These are phyloP conservation scores for Chunga burmeisteri DNA, from an alignment of 2,113 vertebrate species.

Conservation along the genomic window DNA sequence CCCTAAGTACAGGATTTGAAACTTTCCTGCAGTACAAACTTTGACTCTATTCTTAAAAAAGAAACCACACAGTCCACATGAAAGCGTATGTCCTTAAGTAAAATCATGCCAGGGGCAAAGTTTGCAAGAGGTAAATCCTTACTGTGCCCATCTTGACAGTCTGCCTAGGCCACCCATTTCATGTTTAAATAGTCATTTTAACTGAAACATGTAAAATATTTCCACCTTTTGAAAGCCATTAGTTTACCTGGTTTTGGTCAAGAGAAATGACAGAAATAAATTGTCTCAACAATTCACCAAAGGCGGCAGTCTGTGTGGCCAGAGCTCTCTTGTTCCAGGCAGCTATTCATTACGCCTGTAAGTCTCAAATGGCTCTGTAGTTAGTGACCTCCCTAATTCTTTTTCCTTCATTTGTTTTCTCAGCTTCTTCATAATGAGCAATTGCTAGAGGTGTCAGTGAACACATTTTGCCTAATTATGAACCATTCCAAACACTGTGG, in stretches of 20 bases:
- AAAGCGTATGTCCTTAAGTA: not conserved
- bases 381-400: not conserved
- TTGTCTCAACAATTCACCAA: not conserved
- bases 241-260: not conserved
- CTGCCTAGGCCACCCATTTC: not conserved
- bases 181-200: not conserved
- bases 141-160: not conserved
- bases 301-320: not conserved
- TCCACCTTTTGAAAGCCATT: not conserved
- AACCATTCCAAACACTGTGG: not conserved
- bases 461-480: slow-evolving; percentile 1
- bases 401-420: slow-evolving; percentile 21
- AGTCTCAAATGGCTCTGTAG: not conserved
- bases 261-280: not conserved
- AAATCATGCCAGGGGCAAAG: not conserved
- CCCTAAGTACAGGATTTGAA: not conserved
- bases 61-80: slow-evolving; percentile 2
- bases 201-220: not conserved
- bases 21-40: not conserved
- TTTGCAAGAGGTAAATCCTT: slow-evolving; percentile 9
- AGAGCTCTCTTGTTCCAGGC: not conserved
- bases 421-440: not conserved
- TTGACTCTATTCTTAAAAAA: not conserved
- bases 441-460: not conserved
- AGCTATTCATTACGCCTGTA: not conserved